These are phyloP conservation scores for Aythya baeri DNA, from an alignment of 2,113 vertebrate species.

Conservation along the genomic window DNA sequence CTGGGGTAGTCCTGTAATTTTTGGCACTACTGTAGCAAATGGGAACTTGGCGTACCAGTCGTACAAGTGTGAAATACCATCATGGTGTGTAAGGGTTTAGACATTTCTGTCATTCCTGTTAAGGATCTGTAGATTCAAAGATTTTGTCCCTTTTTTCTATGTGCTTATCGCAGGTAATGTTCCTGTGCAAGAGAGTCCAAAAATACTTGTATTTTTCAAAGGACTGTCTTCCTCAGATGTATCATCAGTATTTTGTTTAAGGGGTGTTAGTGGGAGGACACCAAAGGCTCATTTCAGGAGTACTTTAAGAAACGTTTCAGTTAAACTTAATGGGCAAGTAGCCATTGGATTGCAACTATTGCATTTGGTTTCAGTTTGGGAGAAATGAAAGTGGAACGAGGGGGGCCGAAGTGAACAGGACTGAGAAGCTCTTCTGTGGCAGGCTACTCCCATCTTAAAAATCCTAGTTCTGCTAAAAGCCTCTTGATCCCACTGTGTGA, in stretches of 20 bases:
- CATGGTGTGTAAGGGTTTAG: slow-evolving; percentile 16
- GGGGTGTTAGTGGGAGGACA: fast-evolving
- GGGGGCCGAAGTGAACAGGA: background rate
- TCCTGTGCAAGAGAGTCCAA: background rate
- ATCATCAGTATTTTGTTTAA: background rate
- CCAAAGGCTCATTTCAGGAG: background rate
- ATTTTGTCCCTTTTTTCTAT: background rate
- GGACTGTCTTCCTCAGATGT: background rate
- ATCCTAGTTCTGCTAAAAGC: background rate
- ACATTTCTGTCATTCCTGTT: slow-evolving; percentile 27
- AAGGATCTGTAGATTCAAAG: background rate
- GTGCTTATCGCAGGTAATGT: background rate
- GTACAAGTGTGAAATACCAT: slow-evolving; percentile 25
- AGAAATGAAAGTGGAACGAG: background rate
- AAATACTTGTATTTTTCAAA: background rate
- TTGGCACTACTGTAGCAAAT: background rate
- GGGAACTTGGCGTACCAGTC: slow-evolving; percentile 56
- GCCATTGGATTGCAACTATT: background rate
- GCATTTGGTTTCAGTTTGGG: background rate
- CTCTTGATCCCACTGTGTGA: fast-evolving
- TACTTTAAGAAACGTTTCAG: background rate
- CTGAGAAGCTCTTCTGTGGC: background rate
- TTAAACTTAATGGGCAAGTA: background rate
- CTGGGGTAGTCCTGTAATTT: slow-evolving; percentile 30
- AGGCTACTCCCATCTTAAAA: background rate